These are phyloP conservation scores for Chaitophorus viminalis DNA, from an alignment of 2,888 invertebrate genomes.

Conservation along the genomic window DNA sequence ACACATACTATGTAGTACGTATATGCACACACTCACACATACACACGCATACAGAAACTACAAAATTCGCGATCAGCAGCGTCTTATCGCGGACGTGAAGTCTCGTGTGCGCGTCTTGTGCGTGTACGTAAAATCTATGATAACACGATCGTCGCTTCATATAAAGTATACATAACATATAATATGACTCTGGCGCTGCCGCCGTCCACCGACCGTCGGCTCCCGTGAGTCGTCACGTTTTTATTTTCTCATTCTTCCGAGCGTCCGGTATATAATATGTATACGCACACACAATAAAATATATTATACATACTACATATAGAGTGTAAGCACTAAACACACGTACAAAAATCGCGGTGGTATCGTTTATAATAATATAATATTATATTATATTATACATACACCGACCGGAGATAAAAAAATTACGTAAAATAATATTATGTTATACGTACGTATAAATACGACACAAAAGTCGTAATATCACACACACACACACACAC, in stretches of 20 bases:
- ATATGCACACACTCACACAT: too few species aligned
- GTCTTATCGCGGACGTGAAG: neutral
- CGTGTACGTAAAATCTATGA: neutral
- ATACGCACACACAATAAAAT: too few species aligned
- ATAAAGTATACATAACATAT: too few species aligned
- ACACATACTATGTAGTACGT: too few species aligned
- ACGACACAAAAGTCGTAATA: neutral
- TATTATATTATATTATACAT: too few species aligned
- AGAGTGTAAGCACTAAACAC: too few species aligned
- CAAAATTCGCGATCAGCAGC: neutral
- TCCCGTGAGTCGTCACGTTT: conserved; percentile 20
- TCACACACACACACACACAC: neutral
- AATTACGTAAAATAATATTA: conserved; percentile 20
- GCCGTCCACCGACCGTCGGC: too few species aligned
- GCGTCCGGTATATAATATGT: too few species aligned
- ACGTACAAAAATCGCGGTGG: neutral
- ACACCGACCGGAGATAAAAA: neutral
- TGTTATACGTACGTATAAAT: neutral
- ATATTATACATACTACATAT: neutral
- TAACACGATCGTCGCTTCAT: too few species aligned
- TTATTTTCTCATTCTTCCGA: neutral
- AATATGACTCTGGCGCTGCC: neutral
- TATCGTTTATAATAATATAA: neutral
- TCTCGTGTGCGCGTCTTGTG: neutral
- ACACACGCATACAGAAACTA: neutral